phyloP scores from a whole-genome alignment of 2,797 vertebrate genomes.

The Enteromius thamalakanensis region DNA sequence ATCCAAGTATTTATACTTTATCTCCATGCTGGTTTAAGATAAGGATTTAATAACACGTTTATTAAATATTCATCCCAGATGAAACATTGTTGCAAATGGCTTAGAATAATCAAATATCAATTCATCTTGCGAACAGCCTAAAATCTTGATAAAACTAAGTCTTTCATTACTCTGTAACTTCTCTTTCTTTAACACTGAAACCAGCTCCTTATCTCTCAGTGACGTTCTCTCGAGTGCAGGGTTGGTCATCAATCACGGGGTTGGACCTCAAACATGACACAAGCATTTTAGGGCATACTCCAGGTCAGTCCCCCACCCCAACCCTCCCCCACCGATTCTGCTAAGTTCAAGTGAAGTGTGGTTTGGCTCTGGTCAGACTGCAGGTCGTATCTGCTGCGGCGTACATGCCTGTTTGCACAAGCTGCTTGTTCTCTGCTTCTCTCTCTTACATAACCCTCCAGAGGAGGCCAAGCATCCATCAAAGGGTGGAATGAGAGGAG shows the following conservation, averaged over 20 bases:
- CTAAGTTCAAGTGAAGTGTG: slow-evolving; percentile 34
- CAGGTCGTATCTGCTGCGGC: slow-evolving; percentile 66
- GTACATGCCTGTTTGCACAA: slow-evolving; percentile 77
- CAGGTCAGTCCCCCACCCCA: background rate
- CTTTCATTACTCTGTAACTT: slow-evolving; percentile 18
- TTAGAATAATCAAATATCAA: slow-evolving; percentile 10
- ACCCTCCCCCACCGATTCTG: background rate
- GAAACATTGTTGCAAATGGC: slow-evolving; percentile 25
- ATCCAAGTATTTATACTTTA: slow-evolving; percentile 11
- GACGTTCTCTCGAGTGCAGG: background rate
- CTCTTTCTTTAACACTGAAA: background rate
- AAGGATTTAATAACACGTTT: slow-evolving; percentile 11
- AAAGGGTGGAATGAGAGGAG: slow-evolving; percentile 54
- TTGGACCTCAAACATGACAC: slow-evolving; percentile 10
- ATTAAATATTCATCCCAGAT: slow-evolving; percentile 9
- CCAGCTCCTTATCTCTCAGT: background rate
- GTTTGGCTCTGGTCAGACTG: slow-evolving; percentile 60
- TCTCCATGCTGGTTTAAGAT: slow-evolving; percentile 24
- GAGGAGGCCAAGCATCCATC: slow-evolving; percentile 62
- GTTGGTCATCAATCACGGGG: slow-evolving; percentile 19
- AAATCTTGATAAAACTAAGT: slow-evolving; percentile 16
- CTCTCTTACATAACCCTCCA: slow-evolving; percentile 67
- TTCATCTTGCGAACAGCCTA: slow-evolving; percentile 20
- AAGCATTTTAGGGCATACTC: slow-evolving; percentile 12
- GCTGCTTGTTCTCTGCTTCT: slow-evolving; percentile 73